Evolutionary conservation across 2,113 vertebrate species (phyloP), one percentile per base, ranked within the genome.

Genomic region (Pomatostomus ruficeps): DNA sequence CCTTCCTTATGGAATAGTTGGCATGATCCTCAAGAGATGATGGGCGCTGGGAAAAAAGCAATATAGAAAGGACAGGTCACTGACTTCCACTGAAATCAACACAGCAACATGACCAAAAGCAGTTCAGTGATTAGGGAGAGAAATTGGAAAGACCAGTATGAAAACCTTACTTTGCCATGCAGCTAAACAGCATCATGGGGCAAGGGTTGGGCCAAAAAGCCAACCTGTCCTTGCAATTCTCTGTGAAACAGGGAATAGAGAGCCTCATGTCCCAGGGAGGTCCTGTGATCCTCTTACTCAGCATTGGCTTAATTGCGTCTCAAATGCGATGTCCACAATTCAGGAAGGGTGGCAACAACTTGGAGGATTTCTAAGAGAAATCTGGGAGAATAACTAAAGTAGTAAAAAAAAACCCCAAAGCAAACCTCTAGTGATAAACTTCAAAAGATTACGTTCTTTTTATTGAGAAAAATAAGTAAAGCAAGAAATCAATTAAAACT

Each of bases 61-160:
- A n/a, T 20, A 54, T 0, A 82, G 33, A 88, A 85, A 65, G 31
- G 24, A 51, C 14, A 33, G 1, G 17, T 17, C 80, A 62, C 63
- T 35, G 35, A 67, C 48, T 91, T 63, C 59, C 48, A 36, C 13
- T 28, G 52, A 89, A 96, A 74, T 9, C 33, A 75, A 51, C 26
- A 42, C 0, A 49, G n/a, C 40, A 89, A 81, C 14, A 7, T 3
- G 42, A 82, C 45, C n/a, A 70, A 46, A 88, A 73, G 29, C 3
- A 58, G 35, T 18, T 42, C n/a, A 85, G 7, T 4, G 7, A 76
- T 45, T 38, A 81, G 7, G 13, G 74, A 76, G 48, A 40, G 82
- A 75, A 61, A 38, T 1, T 54, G 59, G 12, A 49, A 54, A 72
- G 36, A 85, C 49, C 0, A 0, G 17, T 13, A 55, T 0, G 1